Conservation (phyloP, 1,140 invertebrate species). For the Ylistrum balloti region DNA sequence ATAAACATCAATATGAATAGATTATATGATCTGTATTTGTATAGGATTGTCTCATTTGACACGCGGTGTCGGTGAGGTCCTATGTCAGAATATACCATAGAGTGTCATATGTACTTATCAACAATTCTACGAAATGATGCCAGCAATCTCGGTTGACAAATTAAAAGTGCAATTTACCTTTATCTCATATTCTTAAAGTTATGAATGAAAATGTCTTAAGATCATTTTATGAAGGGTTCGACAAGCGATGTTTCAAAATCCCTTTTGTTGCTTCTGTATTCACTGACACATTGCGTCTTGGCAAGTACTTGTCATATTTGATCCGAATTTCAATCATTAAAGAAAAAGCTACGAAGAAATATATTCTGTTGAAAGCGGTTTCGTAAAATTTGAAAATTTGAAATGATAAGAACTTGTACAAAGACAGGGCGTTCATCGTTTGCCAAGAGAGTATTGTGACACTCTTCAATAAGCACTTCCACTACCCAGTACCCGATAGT, state of each 20-base stretch:
- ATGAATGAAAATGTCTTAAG: slow-evolving; percentile 18
- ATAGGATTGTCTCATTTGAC: background rate
- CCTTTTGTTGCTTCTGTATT: background rate
- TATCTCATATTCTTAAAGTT: background rate
- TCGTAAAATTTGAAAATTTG: background rate
- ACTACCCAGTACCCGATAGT: background rate
- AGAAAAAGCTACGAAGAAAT: slow-evolving; percentile 10
- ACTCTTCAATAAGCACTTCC: background rate
- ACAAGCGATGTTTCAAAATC: background rate
- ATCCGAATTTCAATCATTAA: background rate
- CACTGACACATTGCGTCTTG: background rate
- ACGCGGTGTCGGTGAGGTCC: background rate
- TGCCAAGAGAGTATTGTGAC: slow-evolving; percentile 10
- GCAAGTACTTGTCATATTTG: background rate
- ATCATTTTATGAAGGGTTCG: background rate
- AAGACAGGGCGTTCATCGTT: slow-evolving; percentile 16
- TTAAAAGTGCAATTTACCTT: slow-evolving; percentile 2
- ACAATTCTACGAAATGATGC: slow-evolving; percentile 8
- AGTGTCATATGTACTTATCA: slow-evolving; percentile 27
- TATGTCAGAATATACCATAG: background rate
- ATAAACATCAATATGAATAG: background rate
- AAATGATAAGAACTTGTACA: background rate
- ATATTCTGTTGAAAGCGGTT: slow-evolving; percentile 6
- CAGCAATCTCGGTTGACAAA: background rate
- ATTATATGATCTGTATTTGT: background rate